phyloP scores from a whole-genome alignment of 2,888 invertebrate species.

The Acrocera orbiculus region DNA sequence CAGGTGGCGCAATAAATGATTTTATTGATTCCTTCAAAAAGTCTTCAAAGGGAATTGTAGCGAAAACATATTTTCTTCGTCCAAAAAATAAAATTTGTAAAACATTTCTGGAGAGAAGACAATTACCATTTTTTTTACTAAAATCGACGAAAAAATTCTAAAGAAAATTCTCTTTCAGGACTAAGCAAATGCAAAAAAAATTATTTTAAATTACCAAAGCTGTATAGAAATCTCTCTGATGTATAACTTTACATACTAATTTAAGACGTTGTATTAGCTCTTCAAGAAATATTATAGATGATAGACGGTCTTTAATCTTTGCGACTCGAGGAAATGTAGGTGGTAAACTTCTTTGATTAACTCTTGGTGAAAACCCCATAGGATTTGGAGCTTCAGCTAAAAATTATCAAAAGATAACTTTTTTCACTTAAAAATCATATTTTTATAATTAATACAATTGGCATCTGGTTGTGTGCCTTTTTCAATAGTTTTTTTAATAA shows the following conservation, averaged over 20 bases:
- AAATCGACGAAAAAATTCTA: slow-evolving; percentile 90
- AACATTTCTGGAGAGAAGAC: slow-evolving; percentile 81
- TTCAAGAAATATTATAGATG: slow-evolving; percentile 57
- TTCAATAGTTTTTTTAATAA: slow-evolving; percentile 56
- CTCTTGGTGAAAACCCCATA: slow-evolving; percentile 92
- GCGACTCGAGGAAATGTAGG: slow-evolving; percentile 96
- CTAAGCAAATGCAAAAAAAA: background rate
- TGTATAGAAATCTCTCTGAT: slow-evolving; percentile 59
- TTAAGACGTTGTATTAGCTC: slow-evolving; percentile 66
- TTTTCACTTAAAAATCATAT: background rate
- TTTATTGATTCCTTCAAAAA: slow-evolving; percentile 72
- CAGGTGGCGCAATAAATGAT: slow-evolving; percentile 78
- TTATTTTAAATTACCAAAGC: slow-evolving; percentile 46
- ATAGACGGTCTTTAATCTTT: slow-evolving; percentile 56
- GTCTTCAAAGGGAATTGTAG: slow-evolving; percentile 44
- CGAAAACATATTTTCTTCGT: slow-evolving; percentile 27
- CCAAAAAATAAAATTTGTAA: slow-evolving; percentile 60
- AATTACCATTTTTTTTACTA: slow-evolving; percentile 67
- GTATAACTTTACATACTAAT: slow-evolving; percentile 64
- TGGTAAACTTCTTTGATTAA: slow-evolving; percentile 89
- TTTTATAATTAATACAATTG: slow-evolving; percentile 17
- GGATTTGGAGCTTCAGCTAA: slow-evolving; percentile 50
- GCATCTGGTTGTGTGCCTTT: slow-evolving; percentile 51
- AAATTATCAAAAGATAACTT: background rate
- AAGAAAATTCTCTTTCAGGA: no score